Evolutionary conservation across 2,113 vertebrate genomes (phyloP), one percentile per base, ranked within the genome.

Genomic region (Bufo gargarizans): DNA sequence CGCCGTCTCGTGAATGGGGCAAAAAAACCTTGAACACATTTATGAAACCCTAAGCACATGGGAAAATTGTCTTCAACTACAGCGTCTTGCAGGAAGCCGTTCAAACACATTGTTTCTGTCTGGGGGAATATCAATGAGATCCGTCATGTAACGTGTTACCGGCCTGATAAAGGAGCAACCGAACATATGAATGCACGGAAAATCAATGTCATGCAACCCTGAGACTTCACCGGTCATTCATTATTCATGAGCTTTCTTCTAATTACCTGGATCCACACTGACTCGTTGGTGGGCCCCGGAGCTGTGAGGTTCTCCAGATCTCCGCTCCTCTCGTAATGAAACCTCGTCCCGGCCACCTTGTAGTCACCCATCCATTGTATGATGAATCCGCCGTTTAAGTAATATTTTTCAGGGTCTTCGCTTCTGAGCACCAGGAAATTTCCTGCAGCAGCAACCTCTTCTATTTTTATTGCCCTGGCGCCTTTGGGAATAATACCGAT

Each of bases 311-410:
- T 99, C 94, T 99, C 98, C 90, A 97, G 92, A 91, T 99, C 97
- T 2, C 97, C 97, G 20, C 91, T 96, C 90, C 98, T 96, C 72
- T 97, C 96, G 2, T 99, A 99, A 77, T 94, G 96, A 93, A 99
- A 99, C 58, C 95, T 74, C 0, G 97, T 97, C 72, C 97, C 98
- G 0, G 97, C 97, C 16, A 97, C 95, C 90, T 96, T 94, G 82
- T 99, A 99, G 92, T 99, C 97, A 6, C 98, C 98, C 10, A 97
- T 99, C 98, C 98, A 99, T 89, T 99, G 98, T 94, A 99, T 99
- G 91, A 99, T 97, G 92, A 94, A 99, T 86, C 97, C 97, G 86
- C 98, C 98, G 53, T 99, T 99, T 89, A 99, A 95, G 89, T 96
- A 98, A 88, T 99, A 98, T 61, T 97, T 95, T 85, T 96, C 95